Base-by-base conservation (phyloP, 37 sponge, comb jelly and placozoan genomes). In the Petrosia ficiformis region DNA sequence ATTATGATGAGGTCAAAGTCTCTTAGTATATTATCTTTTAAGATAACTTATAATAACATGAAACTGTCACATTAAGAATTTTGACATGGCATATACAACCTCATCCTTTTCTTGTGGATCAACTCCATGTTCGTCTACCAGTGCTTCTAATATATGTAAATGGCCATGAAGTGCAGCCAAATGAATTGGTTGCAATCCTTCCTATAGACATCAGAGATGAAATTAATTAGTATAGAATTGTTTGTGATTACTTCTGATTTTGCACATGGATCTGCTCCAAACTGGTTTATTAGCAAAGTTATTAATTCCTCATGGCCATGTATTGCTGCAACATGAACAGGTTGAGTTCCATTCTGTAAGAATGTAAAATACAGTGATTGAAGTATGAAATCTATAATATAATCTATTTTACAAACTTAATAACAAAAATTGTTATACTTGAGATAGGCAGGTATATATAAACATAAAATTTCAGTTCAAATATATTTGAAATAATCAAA, bases 91-190 rank as follows among this genome's bases (percentile, higher is more conserved):
- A n/a, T n/a, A n/a, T n/a, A n/a, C n/a, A n/a, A n/a, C n/a, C n/a
- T n/a, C n/a, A n/a, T n/a, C n/a, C n/a, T n/a, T n/a, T n/a, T n/a
- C 77, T 61, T 61, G 64, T 76, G 77, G 77, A 29, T 59, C 65
- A 36, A 60, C 77, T 38, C 39, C 26, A 40, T 76, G 39, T 4
- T 76, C 24, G 5, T 76, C 77, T 0, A 76, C 66, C 36, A 76
- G 44, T 34, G 44, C 43, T 41, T 76, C 63, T 4, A 76, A 11
- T 39, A 76, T 76, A 25, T 32, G 41, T 29, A 76, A 6, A 38
- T 61, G 65, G 22, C 77, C 77, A 2, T 64, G 11, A 63, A 43
- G 43, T 41, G 77, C 65, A 61, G 77, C 77, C 33, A 60, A 3
- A 35, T 76, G 77, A 33, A 76, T 60, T 59, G 77, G 36, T 4